These are phyloP conservation scores for Hiodon tergisus DNA, from an alignment of 2,113 vertebrate genomes.

Conservation along the genomic window DNA sequence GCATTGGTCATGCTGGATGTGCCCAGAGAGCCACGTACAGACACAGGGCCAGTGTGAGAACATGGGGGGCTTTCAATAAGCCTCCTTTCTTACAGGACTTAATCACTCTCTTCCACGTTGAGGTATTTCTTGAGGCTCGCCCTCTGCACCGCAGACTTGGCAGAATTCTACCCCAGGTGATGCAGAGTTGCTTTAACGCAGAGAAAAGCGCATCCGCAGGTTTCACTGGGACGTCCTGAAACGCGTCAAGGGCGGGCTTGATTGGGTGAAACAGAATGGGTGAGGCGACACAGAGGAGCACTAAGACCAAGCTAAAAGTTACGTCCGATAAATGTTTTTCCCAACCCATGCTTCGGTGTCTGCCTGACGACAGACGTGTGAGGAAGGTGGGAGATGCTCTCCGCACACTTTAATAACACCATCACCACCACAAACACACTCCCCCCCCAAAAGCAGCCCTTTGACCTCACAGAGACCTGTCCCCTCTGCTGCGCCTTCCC, in stretches of 20 bases:
- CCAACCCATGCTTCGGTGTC: constrained; percentile 25
- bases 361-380: constrained; percentile 42
- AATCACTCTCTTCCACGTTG: too few relatives aligned
- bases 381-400: constrained; percentile 24
- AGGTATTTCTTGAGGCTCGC: too few relatives aligned
- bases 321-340: too few relatives aligned
- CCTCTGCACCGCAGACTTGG: too few relatives aligned
- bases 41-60: not conserved
- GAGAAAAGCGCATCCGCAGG: too few relatives aligned
- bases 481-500: constrained; percentile 19
- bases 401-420: not conserved
- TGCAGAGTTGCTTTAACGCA: too few relatives aligned
- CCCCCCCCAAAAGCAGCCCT: not conserved
- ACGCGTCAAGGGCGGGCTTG: too few relatives aligned
- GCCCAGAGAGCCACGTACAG: constrained; percentile 27
- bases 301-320: too few relatives aligned
- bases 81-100: not conserved
- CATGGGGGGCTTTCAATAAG: constrained; percentile 7
- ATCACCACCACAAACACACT: not conserved
- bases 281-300: too few relatives aligned
- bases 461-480: constrained; percentile 15
- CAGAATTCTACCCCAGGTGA: too few relatives aligned
- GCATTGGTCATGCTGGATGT: constrained; percentile 64
- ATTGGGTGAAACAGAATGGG: not conserved
- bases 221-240: too few relatives aligned